phyloP scores from a whole-genome alignment of 2,797 vertebrate genomes.

The Hydrolagus colliei region DNA sequence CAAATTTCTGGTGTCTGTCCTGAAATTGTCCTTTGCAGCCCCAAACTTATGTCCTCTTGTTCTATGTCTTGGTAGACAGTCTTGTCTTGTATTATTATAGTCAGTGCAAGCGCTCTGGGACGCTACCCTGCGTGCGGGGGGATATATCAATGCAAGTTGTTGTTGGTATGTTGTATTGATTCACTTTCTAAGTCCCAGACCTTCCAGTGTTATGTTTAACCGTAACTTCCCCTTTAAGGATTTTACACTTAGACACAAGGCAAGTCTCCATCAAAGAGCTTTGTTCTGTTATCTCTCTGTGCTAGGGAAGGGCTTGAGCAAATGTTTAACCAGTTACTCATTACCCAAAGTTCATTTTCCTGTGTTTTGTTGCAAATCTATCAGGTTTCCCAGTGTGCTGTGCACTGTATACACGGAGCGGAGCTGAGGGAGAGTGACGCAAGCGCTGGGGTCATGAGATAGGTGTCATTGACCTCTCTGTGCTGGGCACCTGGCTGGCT shows the following conservation, averaged over 20 bases:
- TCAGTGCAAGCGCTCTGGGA: too few species aligned
- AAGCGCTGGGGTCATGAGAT: constrained; percentile 1
- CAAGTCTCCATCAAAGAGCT: constrained; percentile 18
- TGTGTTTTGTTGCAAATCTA: not conserved
- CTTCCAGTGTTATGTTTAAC: not conserved
- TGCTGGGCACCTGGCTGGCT: too few species aligned
- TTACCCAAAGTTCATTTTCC: constrained; percentile 23
- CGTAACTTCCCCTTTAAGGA: not conserved
- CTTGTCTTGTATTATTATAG: too few species aligned
- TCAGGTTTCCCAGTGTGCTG: constrained; percentile 19
- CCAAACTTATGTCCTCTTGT: too few species aligned
- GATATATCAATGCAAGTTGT: too few species aligned
- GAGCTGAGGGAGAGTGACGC: not conserved
- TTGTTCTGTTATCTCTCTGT: constrained; percentile 29
- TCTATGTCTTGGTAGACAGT: too few species aligned
- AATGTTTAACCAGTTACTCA: constrained; percentile 30
- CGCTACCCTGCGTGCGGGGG: too few species aligned
- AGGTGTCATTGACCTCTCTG: constrained; percentile 19
- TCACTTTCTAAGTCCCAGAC: too few species aligned
- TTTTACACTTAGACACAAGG: constrained; percentile 8
- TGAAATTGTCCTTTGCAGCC: too few species aligned
- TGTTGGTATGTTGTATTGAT: too few species aligned
- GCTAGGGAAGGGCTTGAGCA: constrained; percentile 27
- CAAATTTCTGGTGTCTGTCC: too few species aligned
- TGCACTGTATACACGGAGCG: constrained; percentile 15